Evolutionary conservation across 2,888 invertebrate species (phyloP), one percentile per base, ranked within the genome.

Genomic region (Tachina lurida): DNA sequence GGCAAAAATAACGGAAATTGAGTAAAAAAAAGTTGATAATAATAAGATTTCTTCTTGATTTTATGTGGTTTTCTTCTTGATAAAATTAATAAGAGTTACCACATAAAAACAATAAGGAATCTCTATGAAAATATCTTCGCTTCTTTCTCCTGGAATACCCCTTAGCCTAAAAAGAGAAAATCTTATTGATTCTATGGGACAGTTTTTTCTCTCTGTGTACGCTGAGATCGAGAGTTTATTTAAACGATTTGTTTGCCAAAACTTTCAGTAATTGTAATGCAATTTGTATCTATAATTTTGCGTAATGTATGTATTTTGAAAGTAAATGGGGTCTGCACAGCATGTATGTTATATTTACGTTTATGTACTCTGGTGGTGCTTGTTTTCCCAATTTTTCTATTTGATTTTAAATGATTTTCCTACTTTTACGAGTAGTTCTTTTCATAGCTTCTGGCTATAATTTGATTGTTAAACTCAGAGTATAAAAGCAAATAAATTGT

Each of bases 381-480:
- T 76, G 74, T 58, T 73, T 19, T 56, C 39, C 9, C 60, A 60
- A 13, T n/a, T 12, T 15, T 80, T 75, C 60, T n/a, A 81, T 68
- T 82, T 74, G 62, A 75, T 49, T 68, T 71, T 82, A 82, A 82
- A 71, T 49, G 63, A 65, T 76, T 76, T 76, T 58, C 43, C 65
- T 17, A 10, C 22, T 60, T 47, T 2, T 4, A n/a, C n/a, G n/a
- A n/a, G n/a, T n/a, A 19, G n/a, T 52, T 70, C 3, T 17, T 68
- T 65, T 39, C 58, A 31, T 73, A 67, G 73, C 83, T 77, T 3
- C 31, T 41, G 58, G 83, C 73, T 74, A 78, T 73, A 84, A 84
- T 78, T 77, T 78, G 67, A 84, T 84, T 84, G 83, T 84, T 65
- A 78, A 54, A 77, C 60, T 82, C 2, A 67, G 45, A 73, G n/a